Base-by-base conservation (phyloP, 2,888 invertebrate genomes). In the Phaonia tiefii region DNA sequence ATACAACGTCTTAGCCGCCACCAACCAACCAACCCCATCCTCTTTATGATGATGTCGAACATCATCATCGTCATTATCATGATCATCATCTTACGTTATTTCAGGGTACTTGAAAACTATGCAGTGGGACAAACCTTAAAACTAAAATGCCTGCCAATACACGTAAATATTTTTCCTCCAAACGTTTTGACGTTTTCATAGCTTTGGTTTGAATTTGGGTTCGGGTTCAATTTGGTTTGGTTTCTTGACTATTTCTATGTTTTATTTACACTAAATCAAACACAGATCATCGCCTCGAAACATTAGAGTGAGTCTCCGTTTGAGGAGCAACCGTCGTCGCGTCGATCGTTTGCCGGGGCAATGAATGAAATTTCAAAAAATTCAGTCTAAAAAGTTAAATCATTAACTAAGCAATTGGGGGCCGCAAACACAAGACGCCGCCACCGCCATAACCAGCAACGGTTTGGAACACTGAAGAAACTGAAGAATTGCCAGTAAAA, bases 201-300 rank as follows among this genome's bases (percentile, higher is more conserved):
- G 20, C 31, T 63, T 60, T 39, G 60, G 60, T 39, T n/a, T n/a
- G n/a, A 58, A n/a, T 13, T n/a, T 63, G 13, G 15, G 5, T 58
- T 60, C 39, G 11, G 37, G 37, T 31, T 60, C 37, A 49, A 15
- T 31, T 31, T 56, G 31, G 37, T 37, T 46, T 2, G 70, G 51
- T 49, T 51, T 49, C 37, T 39, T 8, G 51, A 13, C 51, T 69
- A 37, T 69, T 79, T 77, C 79, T 74, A n/a, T n/a, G n/a, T n/a
- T n/a, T n/a, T n/a, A 77, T 80, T 75, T 77, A 80, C 80, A 79
- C 83, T 79, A 79, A 83, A 83, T 83, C 83, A 78, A 83, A 71
- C 81, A 82, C 79, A 80, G 83, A 83, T 83, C 83, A 83, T 83
- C 83, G 83, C 83, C 80, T 83, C 71, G 79, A 74, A 80, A 75